Evolutionary conservation across 2,113 vertebrate species (phyloP).

Genomic region (Podarcis muralis): DNA sequence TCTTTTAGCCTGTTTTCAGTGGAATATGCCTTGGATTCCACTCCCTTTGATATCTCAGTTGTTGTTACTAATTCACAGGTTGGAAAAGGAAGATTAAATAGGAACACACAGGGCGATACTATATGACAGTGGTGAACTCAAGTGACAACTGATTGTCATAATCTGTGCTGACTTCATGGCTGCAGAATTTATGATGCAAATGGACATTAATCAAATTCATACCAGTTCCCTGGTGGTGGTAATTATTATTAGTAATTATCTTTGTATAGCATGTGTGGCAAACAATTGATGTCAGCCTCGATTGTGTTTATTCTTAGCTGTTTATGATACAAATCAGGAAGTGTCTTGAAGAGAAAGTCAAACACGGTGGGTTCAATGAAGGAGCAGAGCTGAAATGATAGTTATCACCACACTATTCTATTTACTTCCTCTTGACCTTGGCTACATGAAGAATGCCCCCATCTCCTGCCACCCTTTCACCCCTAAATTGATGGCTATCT

Average conservation of each 20-base stretch:
- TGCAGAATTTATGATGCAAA: neutral
- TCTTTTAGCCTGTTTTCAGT: neutral
- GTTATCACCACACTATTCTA: neutral
- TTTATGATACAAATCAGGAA: slow-evolving; percentile 9
- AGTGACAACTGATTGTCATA: neutral
- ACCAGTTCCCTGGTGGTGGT: neutral
- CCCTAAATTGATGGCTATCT: neutral
- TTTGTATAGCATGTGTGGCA: neutral
- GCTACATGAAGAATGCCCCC: slow-evolving; percentile 5
- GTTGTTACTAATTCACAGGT: neutral
- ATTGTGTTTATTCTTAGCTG: neutral
- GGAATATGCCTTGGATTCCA: neutral
- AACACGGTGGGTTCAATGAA: neutral
- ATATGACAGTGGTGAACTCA: neutral
- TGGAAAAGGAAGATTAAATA: neutral
- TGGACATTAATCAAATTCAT: neutral
- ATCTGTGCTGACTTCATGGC: neutral
- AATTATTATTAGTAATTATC: neutral
- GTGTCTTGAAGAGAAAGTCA: neutral
- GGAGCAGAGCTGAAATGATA: neutral
- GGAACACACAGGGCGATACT: neutral
- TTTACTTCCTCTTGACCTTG: neutral
- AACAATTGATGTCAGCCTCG: neutral
- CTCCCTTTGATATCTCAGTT: neutral
- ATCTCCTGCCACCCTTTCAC: neutral